Conservation (phyloP, 2,113 vertebrate species). For the Sylvilagus bachmani region DNA sequence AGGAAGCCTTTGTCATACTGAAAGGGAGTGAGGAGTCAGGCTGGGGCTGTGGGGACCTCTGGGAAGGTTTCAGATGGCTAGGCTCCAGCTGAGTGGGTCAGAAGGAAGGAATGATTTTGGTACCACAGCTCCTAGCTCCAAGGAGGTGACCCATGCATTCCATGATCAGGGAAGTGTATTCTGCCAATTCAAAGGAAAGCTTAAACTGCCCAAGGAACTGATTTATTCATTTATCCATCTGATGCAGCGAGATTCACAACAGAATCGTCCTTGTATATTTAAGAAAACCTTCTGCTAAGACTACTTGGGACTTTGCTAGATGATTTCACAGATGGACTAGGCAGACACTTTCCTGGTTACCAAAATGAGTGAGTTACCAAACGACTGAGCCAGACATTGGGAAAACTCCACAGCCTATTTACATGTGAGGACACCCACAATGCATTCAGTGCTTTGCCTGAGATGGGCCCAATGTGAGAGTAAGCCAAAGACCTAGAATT, state of each 20-base stretch:
- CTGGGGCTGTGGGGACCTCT: not conserved
- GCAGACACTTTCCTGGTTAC: not conserved
- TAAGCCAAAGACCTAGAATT: not conserved
- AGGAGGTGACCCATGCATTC: not conserved
- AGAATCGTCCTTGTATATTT: conserved; percentile 2
- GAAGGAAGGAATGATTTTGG: not conserved
- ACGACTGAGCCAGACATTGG: not conserved
- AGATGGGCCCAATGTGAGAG: not conserved
- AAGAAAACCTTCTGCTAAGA: not conserved
- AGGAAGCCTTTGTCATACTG: not conserved
- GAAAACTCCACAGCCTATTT: not conserved
- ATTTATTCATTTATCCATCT: conserved; percentile 14
- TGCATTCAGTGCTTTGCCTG: not conserved
- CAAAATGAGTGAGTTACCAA: not conserved
- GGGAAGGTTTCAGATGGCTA: not conserved
- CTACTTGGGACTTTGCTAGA: not conserved
- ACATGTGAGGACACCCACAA: not conserved
- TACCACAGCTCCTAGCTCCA: not conserved
- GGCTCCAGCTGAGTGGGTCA: not conserved
- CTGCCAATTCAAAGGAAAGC: conserved; percentile 14
- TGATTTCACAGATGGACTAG: not conserved
- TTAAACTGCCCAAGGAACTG: not conserved
- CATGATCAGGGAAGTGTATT: not conserved
- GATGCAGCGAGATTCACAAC: not conserved
- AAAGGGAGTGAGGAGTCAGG: not conserved